Percentiles rank a stretch among this genome's conserved stretches.
Conservation (phyloP, 2,888 invertebrate species). For the Monopis laevigella region DNA sequence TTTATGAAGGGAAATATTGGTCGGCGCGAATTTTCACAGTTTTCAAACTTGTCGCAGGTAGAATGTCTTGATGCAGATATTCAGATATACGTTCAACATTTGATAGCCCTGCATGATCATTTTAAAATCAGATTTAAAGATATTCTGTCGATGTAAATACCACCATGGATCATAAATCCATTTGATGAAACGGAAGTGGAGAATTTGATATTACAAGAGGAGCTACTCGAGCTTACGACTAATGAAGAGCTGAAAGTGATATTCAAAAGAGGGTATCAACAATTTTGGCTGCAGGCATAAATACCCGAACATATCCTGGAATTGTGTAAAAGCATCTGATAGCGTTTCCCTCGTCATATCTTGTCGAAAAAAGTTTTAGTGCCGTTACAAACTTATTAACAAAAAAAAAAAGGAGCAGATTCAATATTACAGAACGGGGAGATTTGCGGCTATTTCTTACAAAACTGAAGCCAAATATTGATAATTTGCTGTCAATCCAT, state of each 20-base stretch:
- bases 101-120: constrained; percentile 18
- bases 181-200: constrained; percentile 17
- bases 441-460: no score
- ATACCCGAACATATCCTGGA: constrained; percentile 21
- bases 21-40: no score
- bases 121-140: constrained; percentile 18
- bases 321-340: constrained; percentile 5
- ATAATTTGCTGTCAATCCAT: no score
- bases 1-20: no score
- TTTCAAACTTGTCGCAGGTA: no score
- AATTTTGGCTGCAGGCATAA: constrained; percentile 19
- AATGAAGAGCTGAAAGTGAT: constrained; percentile 20
- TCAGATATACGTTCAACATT: constrained; percentile 19
- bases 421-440: no score
- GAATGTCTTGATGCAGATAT: no score
- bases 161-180: constrained; percentile 18
- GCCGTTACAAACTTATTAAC: no score
- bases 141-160: constrained; percentile 18
- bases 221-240: constrained; percentile 20
- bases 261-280: constrained; percentile 18
- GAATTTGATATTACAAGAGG: constrained; percentile 19
- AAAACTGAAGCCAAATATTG: no score
- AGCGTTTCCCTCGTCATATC: no score
- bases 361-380: no score
- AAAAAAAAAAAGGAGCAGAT: no score